These are phyloP conservation scores for Hippocampus abdominalis DNA, from an alignment of 2,113 vertebrate genomes.

Conservation along the genomic window DNA sequence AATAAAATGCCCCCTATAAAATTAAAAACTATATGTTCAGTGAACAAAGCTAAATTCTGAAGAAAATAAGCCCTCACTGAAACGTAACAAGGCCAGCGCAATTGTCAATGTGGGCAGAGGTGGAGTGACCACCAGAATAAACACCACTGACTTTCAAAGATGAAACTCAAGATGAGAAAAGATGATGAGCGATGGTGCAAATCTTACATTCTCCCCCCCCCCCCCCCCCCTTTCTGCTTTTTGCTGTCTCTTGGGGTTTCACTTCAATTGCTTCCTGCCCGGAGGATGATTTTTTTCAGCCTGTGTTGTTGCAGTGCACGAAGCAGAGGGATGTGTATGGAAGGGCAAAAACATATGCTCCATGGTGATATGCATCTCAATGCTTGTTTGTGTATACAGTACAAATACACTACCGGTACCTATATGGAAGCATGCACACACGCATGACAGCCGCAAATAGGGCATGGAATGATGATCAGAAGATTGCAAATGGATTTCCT, in stretches of 20 bases:
- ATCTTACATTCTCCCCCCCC: background rate
- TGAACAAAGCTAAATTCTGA: background rate
- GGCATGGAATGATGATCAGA: conserved; percentile 33
- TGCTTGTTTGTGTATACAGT: conserved; percentile 14
- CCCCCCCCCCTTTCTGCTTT: background rate
- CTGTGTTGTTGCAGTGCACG: background rate
- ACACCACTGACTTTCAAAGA: conserved; percentile 5
- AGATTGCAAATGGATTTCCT: conserved; percentile 46
- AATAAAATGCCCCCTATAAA: background rate
- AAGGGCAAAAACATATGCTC: background rate
- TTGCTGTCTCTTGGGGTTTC: conserved; percentile 8
- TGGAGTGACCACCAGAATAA: background rate
- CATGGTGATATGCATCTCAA: conserved; percentile 3
- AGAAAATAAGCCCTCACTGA: background rate
- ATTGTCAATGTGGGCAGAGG: background rate
- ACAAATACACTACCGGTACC: too few species aligned
- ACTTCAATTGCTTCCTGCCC: conserved; percentile 1
- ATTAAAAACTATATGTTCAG: background rate
- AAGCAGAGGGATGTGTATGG: background rate
- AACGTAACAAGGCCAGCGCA: background rate
- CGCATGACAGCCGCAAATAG: background rate
- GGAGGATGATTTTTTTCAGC: background rate
- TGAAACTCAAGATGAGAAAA: background rate
- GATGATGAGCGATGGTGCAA: conserved; percentile 12
- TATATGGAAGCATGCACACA: conserved; percentile 3